These are phyloP conservation scores for Caradrina clavipalpis DNA, from an alignment of 2,888 invertebrate genomes.

Conservation along the genomic window DNA sequence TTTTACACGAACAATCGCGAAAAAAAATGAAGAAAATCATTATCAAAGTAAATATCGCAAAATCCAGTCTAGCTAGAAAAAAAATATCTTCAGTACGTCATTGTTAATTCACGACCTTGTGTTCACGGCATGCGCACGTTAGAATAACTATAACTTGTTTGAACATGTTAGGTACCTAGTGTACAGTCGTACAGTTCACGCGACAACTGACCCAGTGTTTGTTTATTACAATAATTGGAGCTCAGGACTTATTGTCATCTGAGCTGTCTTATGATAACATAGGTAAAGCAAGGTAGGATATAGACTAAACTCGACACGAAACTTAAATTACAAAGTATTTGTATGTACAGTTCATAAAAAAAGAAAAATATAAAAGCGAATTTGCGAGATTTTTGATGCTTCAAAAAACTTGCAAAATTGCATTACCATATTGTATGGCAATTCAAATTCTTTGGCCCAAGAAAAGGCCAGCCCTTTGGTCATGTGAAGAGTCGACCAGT, in stretches of 20 bases:
- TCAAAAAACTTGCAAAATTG: too few species aligned
- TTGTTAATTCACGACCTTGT: slow-evolving; percentile 42
- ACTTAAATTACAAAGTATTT: too few species aligned
- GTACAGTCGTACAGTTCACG: slow-evolving; percentile 16
- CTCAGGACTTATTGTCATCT: not conserved
- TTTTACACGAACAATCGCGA: not conserved
- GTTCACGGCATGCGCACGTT: slow-evolving; percentile 83
- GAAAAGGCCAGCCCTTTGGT: too few species aligned
- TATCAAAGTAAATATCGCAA: not conserved
- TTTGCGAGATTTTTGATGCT: too few species aligned
- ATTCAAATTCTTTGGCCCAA: too few species aligned
- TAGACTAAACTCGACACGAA: too few species aligned
- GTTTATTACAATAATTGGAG: slow-evolving; percentile 15
- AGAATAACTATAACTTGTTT: slow-evolving; percentile 44
- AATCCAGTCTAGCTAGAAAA: slow-evolving; percentile 6
- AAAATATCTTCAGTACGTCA: slow-evolving; percentile 21
- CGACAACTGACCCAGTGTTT: slow-evolving; percentile 24
- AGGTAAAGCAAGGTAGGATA: too few species aligned
- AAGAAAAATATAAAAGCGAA: too few species aligned
- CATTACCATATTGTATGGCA: too few species aligned
- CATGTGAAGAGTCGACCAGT: too few species aligned
- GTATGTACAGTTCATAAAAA: too few species aligned
- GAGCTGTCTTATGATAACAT: not conserved
- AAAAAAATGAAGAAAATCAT: not conserved
- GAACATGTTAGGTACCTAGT: slow-evolving; percentile 43